These are phyloP conservation scores for Drosophila prolongata DNA, from an alignment of 2,888 invertebrate species.

Conservation along the genomic window DNA sequence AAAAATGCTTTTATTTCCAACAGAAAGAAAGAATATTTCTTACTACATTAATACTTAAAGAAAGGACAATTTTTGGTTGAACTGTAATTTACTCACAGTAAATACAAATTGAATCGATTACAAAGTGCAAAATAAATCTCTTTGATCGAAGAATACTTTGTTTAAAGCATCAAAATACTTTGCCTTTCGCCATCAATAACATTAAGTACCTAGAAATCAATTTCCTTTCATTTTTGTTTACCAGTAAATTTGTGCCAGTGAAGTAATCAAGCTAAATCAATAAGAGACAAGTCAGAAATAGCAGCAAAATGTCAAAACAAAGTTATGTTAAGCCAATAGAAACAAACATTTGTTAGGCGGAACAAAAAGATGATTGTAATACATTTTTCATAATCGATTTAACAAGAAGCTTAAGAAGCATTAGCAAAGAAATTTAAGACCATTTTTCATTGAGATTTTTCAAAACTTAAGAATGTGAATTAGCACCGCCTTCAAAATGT, in stretches of 20 bases:
- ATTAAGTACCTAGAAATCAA: constrained; percentile 7
- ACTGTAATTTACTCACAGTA: too few species aligned
- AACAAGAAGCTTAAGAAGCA: neutral
- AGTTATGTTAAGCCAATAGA: neutral
- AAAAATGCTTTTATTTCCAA: neutral
- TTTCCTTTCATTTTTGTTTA: constrained; percentile 28
- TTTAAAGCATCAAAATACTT: neutral
- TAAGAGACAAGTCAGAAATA: constrained; percentile 19
- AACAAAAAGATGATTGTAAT: constrained; percentile 1
- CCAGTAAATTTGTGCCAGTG: constrained; percentile 7
- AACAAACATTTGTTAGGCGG: neutral
- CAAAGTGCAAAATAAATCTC: neutral
- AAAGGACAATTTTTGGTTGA: too few species aligned
- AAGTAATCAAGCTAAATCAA: constrained; percentile 21
- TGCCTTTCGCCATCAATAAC: constrained; percentile 9
- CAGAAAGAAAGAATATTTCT: too few species aligned
- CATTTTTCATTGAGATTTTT: neutral
- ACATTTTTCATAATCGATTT: constrained; percentile 10
- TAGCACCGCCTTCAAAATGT: neutral
- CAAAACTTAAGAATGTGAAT: neutral
- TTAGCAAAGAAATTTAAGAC: neutral
- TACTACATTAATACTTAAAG: too few species aligned
- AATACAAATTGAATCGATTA: too few species aligned
- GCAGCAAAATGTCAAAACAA: constrained; percentile 13
- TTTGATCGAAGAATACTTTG: neutral